Evolutionary conservation across 2,113 vertebrate species (phyloP).

Genomic region (Gopherus flavomarginatus): DNA sequence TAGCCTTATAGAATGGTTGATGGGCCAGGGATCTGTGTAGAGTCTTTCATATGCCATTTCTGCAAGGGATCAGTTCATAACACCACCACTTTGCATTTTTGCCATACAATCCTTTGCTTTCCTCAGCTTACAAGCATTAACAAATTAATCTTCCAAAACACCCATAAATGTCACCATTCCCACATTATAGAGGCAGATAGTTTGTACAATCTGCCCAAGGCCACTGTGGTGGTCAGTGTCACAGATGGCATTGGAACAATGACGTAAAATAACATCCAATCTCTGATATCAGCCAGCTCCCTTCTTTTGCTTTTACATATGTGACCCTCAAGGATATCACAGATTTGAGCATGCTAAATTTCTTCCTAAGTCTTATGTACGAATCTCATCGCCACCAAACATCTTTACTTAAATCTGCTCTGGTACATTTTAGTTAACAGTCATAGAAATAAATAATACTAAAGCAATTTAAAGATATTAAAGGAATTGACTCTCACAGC

Average conservation of each 20-base stretch:
- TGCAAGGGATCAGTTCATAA: not conserved
- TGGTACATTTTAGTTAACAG: not conserved
- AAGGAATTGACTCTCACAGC: not conserved
- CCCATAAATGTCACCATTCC: not conserved
- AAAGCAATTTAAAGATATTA: not conserved
- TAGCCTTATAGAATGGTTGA: not conserved
- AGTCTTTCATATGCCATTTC: not conserved
- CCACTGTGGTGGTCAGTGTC: not conserved
- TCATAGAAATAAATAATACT: not conserved
- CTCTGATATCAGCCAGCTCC: constrained; percentile 15
- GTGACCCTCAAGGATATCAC: not conserved
- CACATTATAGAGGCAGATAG: not conserved
- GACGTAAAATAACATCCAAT: not conserved
- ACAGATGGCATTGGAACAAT: not conserved
- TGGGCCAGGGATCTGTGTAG: not conserved
- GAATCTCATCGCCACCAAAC: not conserved
- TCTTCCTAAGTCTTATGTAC: not conserved
- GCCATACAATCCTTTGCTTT: not conserved
- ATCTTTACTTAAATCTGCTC: not conserved
- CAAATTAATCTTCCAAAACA: not conserved
- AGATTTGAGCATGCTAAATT: not conserved
- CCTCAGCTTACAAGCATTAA: not conserved
- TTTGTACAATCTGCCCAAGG: not conserved
- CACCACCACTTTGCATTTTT: not conserved
- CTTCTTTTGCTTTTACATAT: not conserved